Base-by-base conservation (phyloP, 2,888 invertebrate species). In the Habrosyne pyritoides region DNA sequence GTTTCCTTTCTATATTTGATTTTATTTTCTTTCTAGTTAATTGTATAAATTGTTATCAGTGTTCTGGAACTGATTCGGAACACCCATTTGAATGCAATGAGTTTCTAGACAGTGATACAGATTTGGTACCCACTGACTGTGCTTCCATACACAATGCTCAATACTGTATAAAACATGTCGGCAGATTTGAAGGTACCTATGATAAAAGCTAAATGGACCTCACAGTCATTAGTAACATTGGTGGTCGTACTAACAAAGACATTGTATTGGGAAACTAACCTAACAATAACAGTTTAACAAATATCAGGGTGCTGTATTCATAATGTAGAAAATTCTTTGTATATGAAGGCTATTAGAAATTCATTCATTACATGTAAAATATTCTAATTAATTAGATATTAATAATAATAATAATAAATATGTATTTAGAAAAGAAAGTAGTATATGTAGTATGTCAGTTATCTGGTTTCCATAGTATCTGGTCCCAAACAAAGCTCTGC, bases 161-260 rank as follows among this genome's bases (percentile, higher is more conserved):
- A 75, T 99, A 95, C 86, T 99, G 99, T 87, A 94, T 99, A 70
- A 99, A 99, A 93, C 97, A 97, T 77, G 96, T 97, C 59, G 99
- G 99, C 64, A 94, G 98, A 79, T 97, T 94, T 75, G 97, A 97
- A 96, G 98, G 97, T 97, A 93, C 93, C 87, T 73, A 57, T 54
- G 54, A 48, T 52, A 48, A 52, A 54, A 57, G 12, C 24, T 26
- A 1, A 28, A 18, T 50, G 50, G 28, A 30, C 21, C 30, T 50
- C 50, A 21, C 28, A 12, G 30, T 0, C 24, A 24, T 3, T 24
- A n/a, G n/a, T 24, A 24, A 5, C 24, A 24, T 3, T 24, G 24
- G 47, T 47, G 47, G 47, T 14, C 10, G 10, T 47, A 47, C 47
- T 47, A 47, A 47, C 21, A 10, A 21, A 21, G 24, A 3, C 47